Evolutionary conservation across 2,888 invertebrate genomes (phyloP).

Genomic region (Heterodera filipjevi): DNA sequence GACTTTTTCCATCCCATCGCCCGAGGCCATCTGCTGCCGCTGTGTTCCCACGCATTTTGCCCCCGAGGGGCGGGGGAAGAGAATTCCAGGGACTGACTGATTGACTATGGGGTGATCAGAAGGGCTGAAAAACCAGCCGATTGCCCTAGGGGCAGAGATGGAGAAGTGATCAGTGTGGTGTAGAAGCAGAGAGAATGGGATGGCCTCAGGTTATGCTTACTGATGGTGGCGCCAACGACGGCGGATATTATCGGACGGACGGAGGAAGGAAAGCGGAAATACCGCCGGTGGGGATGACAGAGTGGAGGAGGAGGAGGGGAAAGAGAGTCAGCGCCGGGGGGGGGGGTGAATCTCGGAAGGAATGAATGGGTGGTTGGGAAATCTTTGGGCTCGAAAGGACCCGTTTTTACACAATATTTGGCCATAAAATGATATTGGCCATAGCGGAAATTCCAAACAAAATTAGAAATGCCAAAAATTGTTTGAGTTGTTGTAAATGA

Average conservation of each 20-base stretch:
- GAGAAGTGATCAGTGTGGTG: neutral
- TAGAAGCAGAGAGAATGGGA: neutral
- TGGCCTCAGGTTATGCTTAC: neutral
- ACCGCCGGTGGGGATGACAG: too few species aligned
- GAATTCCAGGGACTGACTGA: neutral
- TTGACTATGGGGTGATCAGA: neutral
- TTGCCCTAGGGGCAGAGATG: neutral
- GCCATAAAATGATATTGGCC: slow-evolving; percentile 13
- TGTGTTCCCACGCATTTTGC: slow-evolving; percentile 10
- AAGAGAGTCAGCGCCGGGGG: too few species aligned
- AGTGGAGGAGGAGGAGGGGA: too few species aligned
- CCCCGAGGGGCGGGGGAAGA: neutral
- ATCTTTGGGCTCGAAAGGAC: too few species aligned
- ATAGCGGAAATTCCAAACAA: neutral
- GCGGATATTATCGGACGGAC: neutral
- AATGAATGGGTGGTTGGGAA: too few species aligned
- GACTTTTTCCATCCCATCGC: neutral
- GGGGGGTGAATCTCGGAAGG: too few species aligned
- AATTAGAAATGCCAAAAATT: too few species aligned
- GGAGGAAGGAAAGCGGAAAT: neutral
- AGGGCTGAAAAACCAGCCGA: neutral
- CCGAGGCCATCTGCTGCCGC: neutral
- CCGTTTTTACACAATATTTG: slow-evolving; percentile 4
- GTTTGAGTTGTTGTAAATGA: too few species aligned
- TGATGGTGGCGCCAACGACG: neutral